These are phyloP conservation scores for Drosophila anceps DNA, from an alignment of 2,888 invertebrate species.

Conservation along the genomic window DNA sequence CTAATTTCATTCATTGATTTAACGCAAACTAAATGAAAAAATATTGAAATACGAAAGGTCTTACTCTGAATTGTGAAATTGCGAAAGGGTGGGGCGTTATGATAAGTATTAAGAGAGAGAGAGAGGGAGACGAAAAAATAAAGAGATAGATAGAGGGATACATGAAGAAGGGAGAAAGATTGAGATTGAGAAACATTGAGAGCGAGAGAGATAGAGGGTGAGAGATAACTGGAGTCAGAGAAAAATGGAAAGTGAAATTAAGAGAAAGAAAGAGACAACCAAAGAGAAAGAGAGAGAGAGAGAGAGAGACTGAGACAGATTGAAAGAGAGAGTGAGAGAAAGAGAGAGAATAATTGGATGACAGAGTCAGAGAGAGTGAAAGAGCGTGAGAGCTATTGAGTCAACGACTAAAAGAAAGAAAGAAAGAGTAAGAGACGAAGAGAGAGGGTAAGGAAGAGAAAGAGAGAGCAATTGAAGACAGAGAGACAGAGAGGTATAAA, in stretches of 20 bases:
- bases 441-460: not conserved
- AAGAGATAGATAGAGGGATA: not conserved
- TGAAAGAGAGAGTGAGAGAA: not conserved
- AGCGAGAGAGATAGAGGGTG: not conserved
- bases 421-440: not conserved
- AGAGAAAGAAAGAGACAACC: not conserved
- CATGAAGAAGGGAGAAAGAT: not conserved
- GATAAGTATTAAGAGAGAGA: not conserved
- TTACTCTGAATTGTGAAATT: not conserved
- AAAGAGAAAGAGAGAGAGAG: not conserved
- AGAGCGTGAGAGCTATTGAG: too few relatives aligned
- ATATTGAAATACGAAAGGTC: not conserved
- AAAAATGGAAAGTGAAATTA: not conserved
- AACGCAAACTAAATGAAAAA: not conserved
- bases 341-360: not conserved
- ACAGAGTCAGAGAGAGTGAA: not conserved
- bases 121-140: not conserved
- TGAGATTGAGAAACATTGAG: not conserved
- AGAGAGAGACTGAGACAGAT: not conserved
- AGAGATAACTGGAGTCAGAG: not conserved
- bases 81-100: not conserved
- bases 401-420: not conserved
- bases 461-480: too few relatives aligned
- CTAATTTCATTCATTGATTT: not conserved
- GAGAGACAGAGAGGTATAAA: not conserved